A percentile compares a stretch with the other conserved stretches of the same genome.
These are phyloP conservation scores for Danio tinwini DNA, from an alignment of 2,797 vertebrate species.

Conservation along the genomic window DNA sequence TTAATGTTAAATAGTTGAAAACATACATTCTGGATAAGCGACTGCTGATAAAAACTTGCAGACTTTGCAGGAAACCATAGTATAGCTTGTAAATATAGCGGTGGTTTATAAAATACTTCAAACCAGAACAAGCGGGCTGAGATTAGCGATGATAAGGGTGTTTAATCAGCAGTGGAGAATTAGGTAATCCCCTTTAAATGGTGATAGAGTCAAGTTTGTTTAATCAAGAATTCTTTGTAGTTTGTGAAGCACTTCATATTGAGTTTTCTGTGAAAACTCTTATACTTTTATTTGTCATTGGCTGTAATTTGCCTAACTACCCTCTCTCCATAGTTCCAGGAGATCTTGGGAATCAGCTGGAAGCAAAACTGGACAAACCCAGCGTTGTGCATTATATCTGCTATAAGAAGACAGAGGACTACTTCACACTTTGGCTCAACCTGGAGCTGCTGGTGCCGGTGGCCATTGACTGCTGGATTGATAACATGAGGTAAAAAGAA, in stretches of 20 bases:
- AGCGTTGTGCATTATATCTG: constrained; percentile 96
- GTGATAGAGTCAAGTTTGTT: background rate
- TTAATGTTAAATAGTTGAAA: background rate
- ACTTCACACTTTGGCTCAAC: constrained; percentile 97
- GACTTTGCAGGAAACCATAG: background rate
- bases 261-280: background rate
- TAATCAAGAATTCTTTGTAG: constrained; percentile 9
- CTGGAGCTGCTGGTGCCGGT: constrained; percentile 92
- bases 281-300: background rate
- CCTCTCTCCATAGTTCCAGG: constrained; percentile 84
- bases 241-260: background rate
- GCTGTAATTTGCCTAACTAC: background rate
- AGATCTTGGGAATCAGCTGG: constrained; percentile 96
- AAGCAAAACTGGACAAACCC: constrained; percentile 95
- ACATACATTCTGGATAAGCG: background rate
- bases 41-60: background rate
- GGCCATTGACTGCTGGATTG: constrained; percentile 98
- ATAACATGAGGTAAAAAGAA: constrained; percentile 90
- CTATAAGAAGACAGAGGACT: constrained; percentile 91
- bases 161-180: constrained; percentile 4
- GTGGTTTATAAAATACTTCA: background rate
- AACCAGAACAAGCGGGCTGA: background rate
- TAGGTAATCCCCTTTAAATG: background rate
- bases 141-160: background rate
- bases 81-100: background rate